Conservation (phyloP, 2,888 invertebrate species). For the Mermis nigrescens region DNA sequence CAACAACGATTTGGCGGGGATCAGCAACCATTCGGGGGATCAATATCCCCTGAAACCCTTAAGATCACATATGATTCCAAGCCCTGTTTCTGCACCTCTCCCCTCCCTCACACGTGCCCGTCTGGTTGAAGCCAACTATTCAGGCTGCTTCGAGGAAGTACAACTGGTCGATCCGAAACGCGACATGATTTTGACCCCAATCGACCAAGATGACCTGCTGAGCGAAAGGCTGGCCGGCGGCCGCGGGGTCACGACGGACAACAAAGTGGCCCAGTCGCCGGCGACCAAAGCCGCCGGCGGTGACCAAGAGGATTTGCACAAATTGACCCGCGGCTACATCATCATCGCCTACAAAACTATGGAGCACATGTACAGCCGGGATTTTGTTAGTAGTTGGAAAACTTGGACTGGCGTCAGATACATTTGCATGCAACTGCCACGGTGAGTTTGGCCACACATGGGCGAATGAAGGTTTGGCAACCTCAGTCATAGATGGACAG, state of each 20-base stretch:
- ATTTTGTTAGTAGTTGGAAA: conserved; percentile 20
- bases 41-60: not conserved
- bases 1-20: not conserved
- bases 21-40: too few species aligned
- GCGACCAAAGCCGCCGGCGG: not conserved
- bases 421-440: conserved; percentile 18
- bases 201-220: conserved; percentile 9
- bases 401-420: conserved; percentile 24
- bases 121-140: too few species aligned
- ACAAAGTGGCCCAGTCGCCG: not conserved
- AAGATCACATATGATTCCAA: too few species aligned
- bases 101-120: too few species aligned
- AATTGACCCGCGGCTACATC: conserved; percentile 16
- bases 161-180: conserved; percentile 13
- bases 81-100: too few species aligned
- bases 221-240: not conserved
- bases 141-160: conserved; percentile 12
- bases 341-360: conserved; percentile 22
- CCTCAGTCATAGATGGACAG: too few species aligned
- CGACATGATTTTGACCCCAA: conserved; percentile 12
- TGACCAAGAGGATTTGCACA: not conserved
- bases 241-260: not conserved
- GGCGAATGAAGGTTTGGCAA: too few species aligned
- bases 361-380: conserved; percentile 21
- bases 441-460: too few species aligned